Base-by-base conservation (phyloP, 1,140 invertebrate genomes). In the Eumaeus atala region DNA sequence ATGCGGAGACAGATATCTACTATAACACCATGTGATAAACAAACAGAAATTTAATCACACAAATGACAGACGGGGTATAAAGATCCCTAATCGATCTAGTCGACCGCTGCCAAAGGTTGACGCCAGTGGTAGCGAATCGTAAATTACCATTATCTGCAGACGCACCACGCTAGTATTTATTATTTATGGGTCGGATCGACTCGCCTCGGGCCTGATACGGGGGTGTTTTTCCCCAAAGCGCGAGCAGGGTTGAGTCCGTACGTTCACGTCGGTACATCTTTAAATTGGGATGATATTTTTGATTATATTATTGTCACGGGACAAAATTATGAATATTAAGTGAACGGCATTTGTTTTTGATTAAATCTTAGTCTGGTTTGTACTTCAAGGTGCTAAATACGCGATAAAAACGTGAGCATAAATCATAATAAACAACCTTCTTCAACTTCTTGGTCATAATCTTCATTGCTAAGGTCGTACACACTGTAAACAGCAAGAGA, bases 61-160 rank as follows among this genome's bases (percentile, higher is more conserved):
- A 51, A 51, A 51, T 51, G 49, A 51, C 49, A 16, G 6, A 6
- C n/a, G 40, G 40, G 40, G 21, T 47, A 63, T 59, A 66, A 63
- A 60, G 58, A 58, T 59, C 61, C 58, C 61, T 63, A 67, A 70
- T 76, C 73, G 67, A 77, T 75, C 74, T 68, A 67, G 64, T 62
- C 66, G 61, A 56, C 64, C 65, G 63, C 68, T 80, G 74, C 75
- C 75, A 79, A 77, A 76, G 74, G 72, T 78, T 83, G 79, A 80
- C 74, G 71, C 59, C 72, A 74, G 74, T 76, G 81, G 78, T 77
- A 68, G 67, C 70, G 66, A 77, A 71, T 78, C 79, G 81, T 87
- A 87, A 85, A 85, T 87, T 87, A 85, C 82, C 84, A 87, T 87
- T 87, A 87, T 87, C 85, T 86, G 74, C 75, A 84, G 85, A 86